phyloP scores from a whole-genome alignment of 2,113 vertebrate species.

The Ctenodactylus gundi region DNA sequence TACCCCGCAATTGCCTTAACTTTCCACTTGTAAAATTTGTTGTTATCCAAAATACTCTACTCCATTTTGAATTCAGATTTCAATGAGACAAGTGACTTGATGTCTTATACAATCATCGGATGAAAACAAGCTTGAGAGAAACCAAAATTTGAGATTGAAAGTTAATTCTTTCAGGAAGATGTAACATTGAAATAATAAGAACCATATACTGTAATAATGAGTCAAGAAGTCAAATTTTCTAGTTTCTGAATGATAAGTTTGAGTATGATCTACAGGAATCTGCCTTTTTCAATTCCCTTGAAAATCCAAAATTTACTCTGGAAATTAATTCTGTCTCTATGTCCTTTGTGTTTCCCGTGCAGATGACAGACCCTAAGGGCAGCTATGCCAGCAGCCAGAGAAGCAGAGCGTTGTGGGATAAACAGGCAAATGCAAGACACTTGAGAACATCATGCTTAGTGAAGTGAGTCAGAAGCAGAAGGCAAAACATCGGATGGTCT shows the following conservation, averaged over 20 bases:
- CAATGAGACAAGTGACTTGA: neutral
- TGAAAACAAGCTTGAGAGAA: conserved; percentile 1
- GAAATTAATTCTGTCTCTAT: neutral
- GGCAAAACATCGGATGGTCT: too few species aligned
- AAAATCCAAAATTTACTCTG: neutral
- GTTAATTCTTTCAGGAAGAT: conserved; percentile 24
- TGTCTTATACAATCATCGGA: neutral
- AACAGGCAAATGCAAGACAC: too few species aligned
- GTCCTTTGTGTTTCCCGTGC: neutral
- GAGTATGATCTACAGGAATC: neutral
- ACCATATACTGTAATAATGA: neutral
- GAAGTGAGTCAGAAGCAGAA: too few species aligned
- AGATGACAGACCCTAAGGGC: conserved; percentile 11
- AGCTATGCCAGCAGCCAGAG: neutral
- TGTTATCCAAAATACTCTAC: neutral
- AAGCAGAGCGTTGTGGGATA: neutral
- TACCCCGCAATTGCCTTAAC: neutral
- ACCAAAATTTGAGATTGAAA: neutral
- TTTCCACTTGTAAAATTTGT: conserved; percentile 36
- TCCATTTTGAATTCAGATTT: neutral
- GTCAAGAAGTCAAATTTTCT: neutral
- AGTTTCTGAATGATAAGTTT: neutral
- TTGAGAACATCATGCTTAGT: too few species aligned
- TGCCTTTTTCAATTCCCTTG: neutral
- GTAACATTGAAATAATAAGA: neutral